Percentiles rank a stretch among this genome's conserved stretches.
phyloP scores from a whole-genome alignment of 2,888 invertebrate genomes.

The Syrphus vitripennis region DNA sequence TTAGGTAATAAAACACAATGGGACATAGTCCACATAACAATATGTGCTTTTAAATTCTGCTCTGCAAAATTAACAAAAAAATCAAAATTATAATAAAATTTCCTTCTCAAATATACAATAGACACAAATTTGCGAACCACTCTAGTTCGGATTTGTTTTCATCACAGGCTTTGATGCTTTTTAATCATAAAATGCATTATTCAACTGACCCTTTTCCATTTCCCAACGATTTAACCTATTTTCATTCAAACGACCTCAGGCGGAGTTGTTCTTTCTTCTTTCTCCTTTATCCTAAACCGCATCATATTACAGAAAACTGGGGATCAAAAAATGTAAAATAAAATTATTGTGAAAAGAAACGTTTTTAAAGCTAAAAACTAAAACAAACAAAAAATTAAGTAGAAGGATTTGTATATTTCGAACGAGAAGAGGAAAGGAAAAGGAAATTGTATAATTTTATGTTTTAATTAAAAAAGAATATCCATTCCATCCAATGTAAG shows the following conservation, averaged over 20 bases:
- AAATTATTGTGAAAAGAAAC: not conserved
- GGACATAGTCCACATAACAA: no score
- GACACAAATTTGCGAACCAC: not conserved
- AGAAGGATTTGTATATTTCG: not conserved
- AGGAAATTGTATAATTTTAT: conserved; percentile 8
- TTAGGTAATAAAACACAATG: no score
- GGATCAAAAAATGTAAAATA: not conserved
- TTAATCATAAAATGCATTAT: conserved; percentile 10
- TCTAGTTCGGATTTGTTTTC: not conserved
- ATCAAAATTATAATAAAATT: not conserved
- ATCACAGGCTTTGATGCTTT: not conserved
- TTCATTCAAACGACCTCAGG: not conserved
- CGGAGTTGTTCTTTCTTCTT: not conserved
- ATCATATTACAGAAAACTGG: not conserved
- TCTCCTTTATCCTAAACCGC: not conserved
- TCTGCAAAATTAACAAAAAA: not conserved
- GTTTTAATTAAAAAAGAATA: conserved; percentile 9
- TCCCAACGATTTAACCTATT: not conserved
- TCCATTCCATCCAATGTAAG: not conserved
- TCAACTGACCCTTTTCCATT: conserved; percentile 3
- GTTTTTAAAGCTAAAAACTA: not conserved
- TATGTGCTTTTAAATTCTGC: no score
- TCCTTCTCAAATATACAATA: not conserved
- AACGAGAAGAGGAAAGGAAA: not conserved
- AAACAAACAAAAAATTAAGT: no score